Percentiles rank a stretch among this genome's conserved stretches.
Evolutionary conservation across 2,888 invertebrate genomes (phyloP).

Genomic region (Tupiocoris notatus): DNA sequence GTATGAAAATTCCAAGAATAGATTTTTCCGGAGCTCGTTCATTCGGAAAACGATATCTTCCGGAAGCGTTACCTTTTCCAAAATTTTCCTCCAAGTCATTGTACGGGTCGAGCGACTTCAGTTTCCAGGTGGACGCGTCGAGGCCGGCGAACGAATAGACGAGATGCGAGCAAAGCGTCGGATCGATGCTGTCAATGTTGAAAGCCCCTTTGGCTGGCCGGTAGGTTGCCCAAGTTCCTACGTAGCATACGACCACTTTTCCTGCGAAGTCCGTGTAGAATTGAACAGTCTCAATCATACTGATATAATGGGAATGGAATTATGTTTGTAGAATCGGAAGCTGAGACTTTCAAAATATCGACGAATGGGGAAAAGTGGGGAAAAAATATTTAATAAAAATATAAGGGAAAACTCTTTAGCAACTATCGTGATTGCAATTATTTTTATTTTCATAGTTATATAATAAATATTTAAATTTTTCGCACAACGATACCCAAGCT

Average conservation of each 20-base stretch:
- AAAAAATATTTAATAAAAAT: not conserved
- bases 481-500: too few species aligned
- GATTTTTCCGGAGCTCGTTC: too few species aligned
- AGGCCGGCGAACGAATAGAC: conserved; percentile 81
- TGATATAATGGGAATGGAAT: too few species aligned
- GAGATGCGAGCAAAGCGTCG: conserved; percentile 74
- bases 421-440: not conserved
- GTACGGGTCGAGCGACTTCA: conserved; percentile 73
- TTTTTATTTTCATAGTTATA: too few species aligned
- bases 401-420: too few species aligned
- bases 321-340: not conserved
- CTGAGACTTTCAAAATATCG: not conserved
- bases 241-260: conserved; percentile 71
- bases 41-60: too few species aligned
- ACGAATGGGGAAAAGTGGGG: not conserved
- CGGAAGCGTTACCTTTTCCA: conserved; percentile 61
- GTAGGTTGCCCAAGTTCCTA: conserved; percentile 78
- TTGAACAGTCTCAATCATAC: too few species aligned
- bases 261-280: too few species aligned
- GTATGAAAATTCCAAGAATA: too few species aligned
- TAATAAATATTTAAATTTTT: too few species aligned
- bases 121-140: conserved; percentile 64
- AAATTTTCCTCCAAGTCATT: conserved; percentile 73
- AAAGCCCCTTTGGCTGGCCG: conserved; percentile 66
- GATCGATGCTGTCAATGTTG: conserved; percentile 66